phyloP scores from a whole-genome alignment of 2,113 vertebrate species.

The Etheostoma spectabile region DNA sequence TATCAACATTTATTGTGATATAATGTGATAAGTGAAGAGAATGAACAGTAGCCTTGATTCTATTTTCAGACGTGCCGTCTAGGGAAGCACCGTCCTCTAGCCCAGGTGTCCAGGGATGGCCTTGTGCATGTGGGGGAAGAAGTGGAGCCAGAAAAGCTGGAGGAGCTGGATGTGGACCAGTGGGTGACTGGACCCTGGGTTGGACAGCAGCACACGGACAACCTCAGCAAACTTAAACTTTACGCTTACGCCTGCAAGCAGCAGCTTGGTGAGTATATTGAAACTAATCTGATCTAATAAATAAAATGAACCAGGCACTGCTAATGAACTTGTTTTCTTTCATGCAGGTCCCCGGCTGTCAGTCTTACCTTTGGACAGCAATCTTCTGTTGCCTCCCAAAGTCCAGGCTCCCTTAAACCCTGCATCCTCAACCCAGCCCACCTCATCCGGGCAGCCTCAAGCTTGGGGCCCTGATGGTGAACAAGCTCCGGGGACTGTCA shows the following conservation, averaged over 20 bases:
- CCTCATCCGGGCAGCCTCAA: slow-evolving; percentile 69
- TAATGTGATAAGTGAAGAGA: background rate
- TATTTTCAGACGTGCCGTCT: slow-evolving; percentile 91
- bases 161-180: slow-evolving; percentile 90
- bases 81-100: slow-evolving; percentile 95
- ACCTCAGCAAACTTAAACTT: slow-evolving; percentile 94
- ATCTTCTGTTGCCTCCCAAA: slow-evolving; percentile 91
- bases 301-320: background rate
- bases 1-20: background rate
- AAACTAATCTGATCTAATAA: background rate
- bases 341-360: slow-evolving; percentile 92
- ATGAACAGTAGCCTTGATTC: background rate
- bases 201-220: slow-evolving; percentile 91
- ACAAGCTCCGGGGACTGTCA: slow-evolving; percentile 74
- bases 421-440: slow-evolving; percentile 76
- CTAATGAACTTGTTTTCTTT: background rate
- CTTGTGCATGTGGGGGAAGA: slow-evolving; percentile 91
- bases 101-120: slow-evolving; percentile 94
- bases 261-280: slow-evolving; percentile 88
- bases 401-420: slow-evolving; percentile 79
- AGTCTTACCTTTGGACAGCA: slow-evolving; percentile 91
- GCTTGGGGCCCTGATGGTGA: slow-evolving; percentile 78
- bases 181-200: slow-evolving; percentile 92
- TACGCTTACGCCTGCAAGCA: slow-evolving; percentile 94
- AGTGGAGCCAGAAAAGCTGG: slow-evolving; percentile 83